These are phyloP conservation scores for Nicator chloris DNA, from an alignment of 2,113 vertebrate genomes.

Conservation along the genomic window DNA sequence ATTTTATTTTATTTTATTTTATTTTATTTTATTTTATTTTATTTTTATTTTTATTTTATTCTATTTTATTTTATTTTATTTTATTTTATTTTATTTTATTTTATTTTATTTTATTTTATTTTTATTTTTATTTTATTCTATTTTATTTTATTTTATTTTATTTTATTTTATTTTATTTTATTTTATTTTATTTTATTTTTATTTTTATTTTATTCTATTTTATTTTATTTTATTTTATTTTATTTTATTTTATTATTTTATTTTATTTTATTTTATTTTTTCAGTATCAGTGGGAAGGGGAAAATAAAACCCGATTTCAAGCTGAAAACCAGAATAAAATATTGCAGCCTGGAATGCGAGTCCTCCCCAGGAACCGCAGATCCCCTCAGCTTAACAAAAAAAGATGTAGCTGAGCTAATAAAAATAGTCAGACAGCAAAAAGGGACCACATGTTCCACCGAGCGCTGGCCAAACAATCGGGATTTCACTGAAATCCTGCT, in stretches of 20 bases:
- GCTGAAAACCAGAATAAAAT: not conserved
- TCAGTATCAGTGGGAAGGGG: not conserved
- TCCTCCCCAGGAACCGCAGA: slow-evolving; percentile 24
- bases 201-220: no score
- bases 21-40: not conserved
- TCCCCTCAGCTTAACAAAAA: slow-evolving; percentile 13
- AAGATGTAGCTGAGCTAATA: slow-evolving; percentile 47
- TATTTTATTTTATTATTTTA: not conserved
- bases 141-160: not conserved
- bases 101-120: not conserved
- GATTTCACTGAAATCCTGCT: slow-evolving; percentile 23
- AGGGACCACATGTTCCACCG: not conserved
- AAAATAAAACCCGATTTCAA: slow-evolving; percentile 15
- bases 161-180: not conserved
- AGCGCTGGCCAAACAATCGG: slow-evolving; percentile 2
- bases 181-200: not conserved
- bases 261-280: not conserved
- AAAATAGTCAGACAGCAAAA: slow-evolving; percentile 28
- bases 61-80: not conserved
- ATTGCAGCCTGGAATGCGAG: not conserved
- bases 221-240: not conserved
- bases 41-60: no score
- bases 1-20: not conserved
- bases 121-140: no score
- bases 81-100: not conserved